Evolutionary conservation across 2,113 vertebrate species (phyloP).

Genomic region (Orycteropus afer): DNA sequence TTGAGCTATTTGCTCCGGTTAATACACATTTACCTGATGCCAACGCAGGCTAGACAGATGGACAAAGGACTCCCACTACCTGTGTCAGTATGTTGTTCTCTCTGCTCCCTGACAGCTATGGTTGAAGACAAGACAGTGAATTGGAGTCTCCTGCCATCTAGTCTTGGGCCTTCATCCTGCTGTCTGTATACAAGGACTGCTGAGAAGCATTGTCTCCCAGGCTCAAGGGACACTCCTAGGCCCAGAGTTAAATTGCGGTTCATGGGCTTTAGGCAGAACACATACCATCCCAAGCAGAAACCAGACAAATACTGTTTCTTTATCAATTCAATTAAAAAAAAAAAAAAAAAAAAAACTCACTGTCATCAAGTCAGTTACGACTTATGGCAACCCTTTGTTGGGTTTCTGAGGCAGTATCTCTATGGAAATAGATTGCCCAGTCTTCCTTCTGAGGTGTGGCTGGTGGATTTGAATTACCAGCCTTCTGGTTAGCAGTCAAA

Average conservation of each 20-base stretch:
- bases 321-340: too few species aligned
- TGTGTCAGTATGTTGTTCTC: background rate
- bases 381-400: too few species aligned
- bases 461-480: too few species aligned
- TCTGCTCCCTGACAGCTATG: background rate
- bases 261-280: background rate
- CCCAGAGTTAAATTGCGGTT: background rate
- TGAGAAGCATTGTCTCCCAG: background rate
- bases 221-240: background rate
- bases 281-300: background rate
- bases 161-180: background rate
- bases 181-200: too few species aligned
- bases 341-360: too few species aligned
- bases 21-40: fast-evolving
- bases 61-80: fast-evolving
- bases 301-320: fast-evolving
- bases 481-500: too few species aligned
- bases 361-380: too few species aligned
- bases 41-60: fast-evolving
- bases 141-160: background rate
- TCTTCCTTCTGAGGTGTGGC: too few species aligned
- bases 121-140: background rate
- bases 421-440: too few species aligned
- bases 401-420: too few species aligned
- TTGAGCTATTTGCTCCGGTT: background rate